Percentiles rank a stretch among this genome's conserved stretches.
Conservation (phyloP, 2,113 vertebrate species). For the Triplophysa rosa region DNA sequence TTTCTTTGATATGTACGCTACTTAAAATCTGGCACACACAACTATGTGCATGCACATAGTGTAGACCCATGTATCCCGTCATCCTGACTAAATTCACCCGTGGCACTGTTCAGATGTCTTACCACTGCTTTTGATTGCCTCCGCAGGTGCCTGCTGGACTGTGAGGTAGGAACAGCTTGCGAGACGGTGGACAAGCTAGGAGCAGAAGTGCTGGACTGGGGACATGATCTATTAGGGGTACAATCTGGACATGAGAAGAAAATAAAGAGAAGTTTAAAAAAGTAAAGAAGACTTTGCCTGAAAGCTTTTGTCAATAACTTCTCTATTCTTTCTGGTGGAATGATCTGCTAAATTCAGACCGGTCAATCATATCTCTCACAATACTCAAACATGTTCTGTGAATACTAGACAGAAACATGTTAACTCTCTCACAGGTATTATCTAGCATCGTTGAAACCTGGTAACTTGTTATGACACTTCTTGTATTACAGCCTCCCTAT, state of each 20-base stretch:
- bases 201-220: constrained; percentile 67
- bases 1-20: not conserved
- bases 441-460: too few species aligned
- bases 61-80: not conserved
- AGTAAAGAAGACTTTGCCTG: not conserved
- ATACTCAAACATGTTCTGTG: too few species aligned
- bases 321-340: too few species aligned
- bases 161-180: constrained; percentile 67
- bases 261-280: constrained; percentile 16
- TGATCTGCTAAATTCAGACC: too few species aligned
- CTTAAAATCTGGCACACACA: not conserved
- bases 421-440: too few species aligned
- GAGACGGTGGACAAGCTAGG: constrained; percentile 72
- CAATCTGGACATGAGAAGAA: constrained; percentile 73
- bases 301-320: too few species aligned
- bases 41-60: not conserved
- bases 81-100: not conserved
- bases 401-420: too few species aligned
- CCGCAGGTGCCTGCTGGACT: constrained; percentile 72
- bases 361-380: too few species aligned
- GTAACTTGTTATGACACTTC: too few species aligned
- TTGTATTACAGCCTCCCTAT: too few species aligned
- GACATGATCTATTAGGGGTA: constrained; percentile 80
- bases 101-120: constrained; percentile 13
- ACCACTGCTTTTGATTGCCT: constrained; percentile 81